Evolutionary conservation across 2,113 vertebrate genomes (phyloP).

Genomic region (Cricetomys ansorgei): DNA sequence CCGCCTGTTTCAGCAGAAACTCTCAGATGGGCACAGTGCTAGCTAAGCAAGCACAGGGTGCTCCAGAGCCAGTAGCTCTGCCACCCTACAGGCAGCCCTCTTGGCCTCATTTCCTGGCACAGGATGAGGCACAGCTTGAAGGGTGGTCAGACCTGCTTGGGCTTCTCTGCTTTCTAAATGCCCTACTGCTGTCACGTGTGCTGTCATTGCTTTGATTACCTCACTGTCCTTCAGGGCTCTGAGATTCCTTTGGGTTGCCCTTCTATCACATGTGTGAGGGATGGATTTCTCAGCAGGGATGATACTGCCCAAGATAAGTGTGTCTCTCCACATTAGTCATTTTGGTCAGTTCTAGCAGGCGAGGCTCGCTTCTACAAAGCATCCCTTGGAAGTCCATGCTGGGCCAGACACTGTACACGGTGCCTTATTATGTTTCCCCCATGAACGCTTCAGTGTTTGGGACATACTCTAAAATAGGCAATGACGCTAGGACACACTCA

Average conservation of each 20-base stretch:
- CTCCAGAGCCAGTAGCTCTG: not conserved
- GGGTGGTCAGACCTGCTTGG: not conserved
- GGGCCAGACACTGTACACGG: slow-evolving; percentile 75
- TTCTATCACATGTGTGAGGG: not conserved
- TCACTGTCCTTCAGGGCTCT: not conserved
- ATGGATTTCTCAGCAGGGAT: slow-evolving; percentile 51
- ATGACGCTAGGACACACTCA: slow-evolving; percentile 27
- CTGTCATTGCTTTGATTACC: not conserved
- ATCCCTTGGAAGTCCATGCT: slow-evolving; percentile 38
- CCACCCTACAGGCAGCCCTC: not conserved
- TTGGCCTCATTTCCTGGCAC: not conserved
- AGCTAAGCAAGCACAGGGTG: not conserved
- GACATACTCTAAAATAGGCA: not conserved
- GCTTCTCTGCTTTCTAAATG: slow-evolving; percentile 1
- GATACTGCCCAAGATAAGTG: not conserved
- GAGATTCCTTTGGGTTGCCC: slow-evolving; percentile 36
- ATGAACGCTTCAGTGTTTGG: not conserved
- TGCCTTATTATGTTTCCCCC: slow-evolving; percentile 76
- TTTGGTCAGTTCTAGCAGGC: slow-evolving; percentile 60
- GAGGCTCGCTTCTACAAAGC: slow-evolving; percentile 64
- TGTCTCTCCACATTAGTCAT: slow-evolving; percentile 47
- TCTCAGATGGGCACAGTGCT: not conserved
- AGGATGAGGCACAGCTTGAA: not conserved
- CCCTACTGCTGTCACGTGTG: slow-evolving; percentile 42
- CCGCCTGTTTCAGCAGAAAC: not conserved